Conservation (phyloP, 2,113 vertebrate species). For the Osmerus mordax region DNA sequence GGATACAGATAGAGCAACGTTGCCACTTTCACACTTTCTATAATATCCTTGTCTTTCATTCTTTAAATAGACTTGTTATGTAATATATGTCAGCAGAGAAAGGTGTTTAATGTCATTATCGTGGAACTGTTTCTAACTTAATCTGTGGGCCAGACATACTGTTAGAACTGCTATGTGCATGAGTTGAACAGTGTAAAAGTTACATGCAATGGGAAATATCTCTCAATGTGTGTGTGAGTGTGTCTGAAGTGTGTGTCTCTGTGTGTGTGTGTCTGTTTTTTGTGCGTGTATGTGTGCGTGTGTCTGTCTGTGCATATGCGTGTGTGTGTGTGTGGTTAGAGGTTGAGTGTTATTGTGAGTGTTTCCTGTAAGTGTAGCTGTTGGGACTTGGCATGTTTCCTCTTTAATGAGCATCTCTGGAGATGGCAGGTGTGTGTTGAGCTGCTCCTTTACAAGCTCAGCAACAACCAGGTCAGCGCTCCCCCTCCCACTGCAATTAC, state of each 20-base stretch:
- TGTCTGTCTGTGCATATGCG: neutral
- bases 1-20: constrained; percentile 22
- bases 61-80: constrained; percentile 24
- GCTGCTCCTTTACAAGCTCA: constrained; percentile 68
- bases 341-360: constrained; percentile 1
- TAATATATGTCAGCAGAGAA: constrained; percentile 25
- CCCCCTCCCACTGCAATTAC: constrained; percentile 63
- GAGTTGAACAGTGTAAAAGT: too few relatives aligned
- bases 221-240: neutral
- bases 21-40: constrained; percentile 55
- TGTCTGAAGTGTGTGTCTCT: neutral
- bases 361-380: constrained; percentile 30
- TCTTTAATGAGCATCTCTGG: constrained; percentile 75
- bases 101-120: constrained; percentile 25
- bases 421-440: constrained; percentile 75
- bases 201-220: neutral
- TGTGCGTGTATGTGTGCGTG: constrained; percentile 27
- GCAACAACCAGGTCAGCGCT: constrained; percentile 59
- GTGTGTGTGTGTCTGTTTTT: neutral
- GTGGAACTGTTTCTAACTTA: too few relatives aligned
- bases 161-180: too few relatives aligned
- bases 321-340: constrained; percentile 34
- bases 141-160: too few relatives aligned
- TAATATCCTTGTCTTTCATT: constrained; percentile 25
- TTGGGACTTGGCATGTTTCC: constrained; percentile 50